These are phyloP conservation scores for Drosophila austrosaltans DNA, from an alignment of 2,888 invertebrate genomes.

Conservation along the genomic window DNA sequence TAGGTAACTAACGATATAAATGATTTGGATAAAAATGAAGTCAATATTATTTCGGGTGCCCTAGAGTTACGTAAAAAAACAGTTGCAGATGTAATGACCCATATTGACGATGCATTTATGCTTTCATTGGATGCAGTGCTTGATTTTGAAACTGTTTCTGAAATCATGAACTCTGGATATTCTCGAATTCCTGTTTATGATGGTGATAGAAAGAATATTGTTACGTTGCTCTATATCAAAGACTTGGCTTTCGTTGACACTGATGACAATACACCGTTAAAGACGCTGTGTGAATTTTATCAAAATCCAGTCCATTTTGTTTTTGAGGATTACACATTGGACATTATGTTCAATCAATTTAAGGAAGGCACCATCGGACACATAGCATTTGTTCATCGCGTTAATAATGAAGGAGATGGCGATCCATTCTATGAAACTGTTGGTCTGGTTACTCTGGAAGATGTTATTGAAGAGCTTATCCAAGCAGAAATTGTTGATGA, in stretches of 20 bases:
- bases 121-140: slow-evolving; percentile 93
- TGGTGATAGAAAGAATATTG: slow-evolving; percentile 91
- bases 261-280: slow-evolving; percentile 97
- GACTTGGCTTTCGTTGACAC: slow-evolving; percentile 99
- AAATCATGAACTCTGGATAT: slow-evolving; percentile 97
- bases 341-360: slow-evolving; percentile 98
- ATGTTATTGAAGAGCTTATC: slow-evolving; percentile 98
- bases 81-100: slow-evolving; percentile 97
- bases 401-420: slow-evolving; percentile 95
- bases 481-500: slow-evolving; percentile 99
- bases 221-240: slow-evolving; percentile 97
- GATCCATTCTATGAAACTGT: slow-evolving; percentile 97
- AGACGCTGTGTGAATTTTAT: slow-evolving; percentile 97
- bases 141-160: slow-evolving; percentile 98
- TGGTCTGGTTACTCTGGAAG: slow-evolving; percentile 97
- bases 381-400: slow-evolving; percentile 97
- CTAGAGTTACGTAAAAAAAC: slow-evolving; percentile 96
- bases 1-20: slow-evolving; percentile 94
- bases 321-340: slow-evolving; percentile 97
- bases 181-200: slow-evolving; percentile 98
- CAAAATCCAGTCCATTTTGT: slow-evolving; percentile 98
- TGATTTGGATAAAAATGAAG: slow-evolving; percentile 95
- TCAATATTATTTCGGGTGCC: slow-evolving; percentile 98
- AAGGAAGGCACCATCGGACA: slow-evolving; percentile 88
- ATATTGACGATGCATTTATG: slow-evolving; percentile 98